These are phyloP conservation scores for Erebia palarica DNA, from an alignment of 2,888 invertebrate species.

Conservation along the genomic window DNA sequence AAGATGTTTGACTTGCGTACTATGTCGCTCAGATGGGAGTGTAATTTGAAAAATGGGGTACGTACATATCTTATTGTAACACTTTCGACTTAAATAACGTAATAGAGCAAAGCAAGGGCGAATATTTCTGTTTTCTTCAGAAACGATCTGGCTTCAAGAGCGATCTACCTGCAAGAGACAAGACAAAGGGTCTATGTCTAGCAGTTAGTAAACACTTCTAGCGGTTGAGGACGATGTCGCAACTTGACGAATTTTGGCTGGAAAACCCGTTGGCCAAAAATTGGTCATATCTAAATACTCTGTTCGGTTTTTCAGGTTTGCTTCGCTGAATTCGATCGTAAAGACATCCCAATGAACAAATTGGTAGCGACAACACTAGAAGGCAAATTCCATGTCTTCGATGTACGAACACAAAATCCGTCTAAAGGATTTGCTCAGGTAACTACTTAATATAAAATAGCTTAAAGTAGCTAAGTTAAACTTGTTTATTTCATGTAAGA, in stretches of 20 bases:
- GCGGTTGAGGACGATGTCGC: no score
- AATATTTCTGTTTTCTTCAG: no score
- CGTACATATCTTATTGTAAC: conserved; percentile 46
- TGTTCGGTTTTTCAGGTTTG: conserved; percentile 81
- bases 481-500: no score
- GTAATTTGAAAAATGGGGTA: conserved; percentile 95
- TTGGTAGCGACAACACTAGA: conserved; percentile 95
- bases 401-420: conserved; percentile 93
- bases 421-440: conserved; percentile 91
- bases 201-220: no score
- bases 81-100: no score
- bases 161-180: no score
- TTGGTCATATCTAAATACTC: not conserved
- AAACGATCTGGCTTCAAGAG: no score
- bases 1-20: conserved; percentile 95
- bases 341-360: conserved; percentile 97
- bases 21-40: conserved; percentile 94
- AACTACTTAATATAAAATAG: conserved; percentile 35
- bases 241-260: no score
- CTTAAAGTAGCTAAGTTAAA: no score
- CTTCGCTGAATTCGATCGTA: conserved; percentile 94
- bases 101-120: no score
- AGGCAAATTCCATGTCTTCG: conserved; percentile 94
- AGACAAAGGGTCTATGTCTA: no score
- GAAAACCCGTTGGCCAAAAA: no score